Percentiles rank a stretch among this genome's conserved stretches.
These are phyloP conservation scores for Rhadina sibilatrix DNA, from an alignment of 2,113 vertebrate genomes.

Conservation along the genomic window DNA sequence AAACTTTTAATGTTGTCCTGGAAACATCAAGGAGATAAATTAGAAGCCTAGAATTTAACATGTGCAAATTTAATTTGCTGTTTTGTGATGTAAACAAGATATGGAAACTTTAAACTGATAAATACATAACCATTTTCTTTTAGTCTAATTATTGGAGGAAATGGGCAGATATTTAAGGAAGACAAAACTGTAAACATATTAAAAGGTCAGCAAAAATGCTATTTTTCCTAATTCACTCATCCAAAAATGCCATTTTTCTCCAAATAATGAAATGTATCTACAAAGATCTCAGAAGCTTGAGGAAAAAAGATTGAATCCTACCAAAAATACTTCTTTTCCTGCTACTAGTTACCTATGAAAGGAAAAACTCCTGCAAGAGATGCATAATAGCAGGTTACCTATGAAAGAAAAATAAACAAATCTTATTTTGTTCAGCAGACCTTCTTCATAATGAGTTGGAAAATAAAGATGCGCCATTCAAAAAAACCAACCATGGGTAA, in stretches of 20 bases:
- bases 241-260: neutral
- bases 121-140: neutral
- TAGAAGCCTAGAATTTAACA: neutral
- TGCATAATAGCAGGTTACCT: neutral
- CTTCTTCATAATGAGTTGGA: neutral
- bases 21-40: neutral
- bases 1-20: neutral
- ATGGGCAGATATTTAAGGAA: neutral
- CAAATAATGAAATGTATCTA: neutral
- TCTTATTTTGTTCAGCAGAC: neutral
- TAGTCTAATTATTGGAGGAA: neutral
- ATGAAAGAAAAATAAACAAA: neutral
- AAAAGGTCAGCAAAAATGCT: neutral
- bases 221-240: neutral
- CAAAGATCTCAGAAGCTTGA: neutral
- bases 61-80: neutral
- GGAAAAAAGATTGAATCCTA: neutral
- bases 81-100: neutral
- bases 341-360: neutral
- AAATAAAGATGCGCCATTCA: neutral
- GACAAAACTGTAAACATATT: neutral
- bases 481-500: neutral
- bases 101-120: neutral
- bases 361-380: neutral
- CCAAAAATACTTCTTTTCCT: neutral